phyloP scores from a whole-genome alignment of 2,797 vertebrate genomes.

The Tapera naevia region DNA sequence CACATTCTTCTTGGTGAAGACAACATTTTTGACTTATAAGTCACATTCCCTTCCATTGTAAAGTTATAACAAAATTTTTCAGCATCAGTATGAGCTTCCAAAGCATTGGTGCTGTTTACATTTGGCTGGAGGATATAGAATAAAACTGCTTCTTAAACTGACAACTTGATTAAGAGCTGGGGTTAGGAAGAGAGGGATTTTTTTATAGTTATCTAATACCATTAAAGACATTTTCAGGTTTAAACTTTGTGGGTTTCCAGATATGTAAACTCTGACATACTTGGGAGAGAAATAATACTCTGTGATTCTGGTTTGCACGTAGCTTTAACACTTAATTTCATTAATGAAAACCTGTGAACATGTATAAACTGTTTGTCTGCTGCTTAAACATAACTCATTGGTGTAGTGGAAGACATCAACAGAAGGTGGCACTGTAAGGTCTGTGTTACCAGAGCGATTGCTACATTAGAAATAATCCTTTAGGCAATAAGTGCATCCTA shows the following conservation, averaged over 20 bases:
- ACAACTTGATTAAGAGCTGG: background rate
- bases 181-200: background rate
- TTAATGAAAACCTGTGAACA: background rate
- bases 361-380: background rate
- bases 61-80: background rate
- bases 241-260: background rate
- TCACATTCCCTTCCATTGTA: background rate
- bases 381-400: background rate
- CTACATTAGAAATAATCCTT: background rate
- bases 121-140: background rate
- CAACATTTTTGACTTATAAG: background rate
- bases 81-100: background rate
- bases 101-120: background rate
- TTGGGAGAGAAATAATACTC: background rate
- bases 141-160: background rate
- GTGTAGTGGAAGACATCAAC: background rate
- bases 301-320: background rate
- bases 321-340: background rate
- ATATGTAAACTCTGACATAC: background rate
- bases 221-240: background rate
- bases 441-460: background rate
- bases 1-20: background rate
- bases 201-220: background rate
- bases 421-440: constrained; percentile 12
- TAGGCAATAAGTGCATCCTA: background rate